Percentiles rank a stretch among this genome's conserved stretches.
Evolutionary conservation across 2,113 vertebrate genomes (phyloP).

Genomic region (Odobenus rosmarus): DNA sequence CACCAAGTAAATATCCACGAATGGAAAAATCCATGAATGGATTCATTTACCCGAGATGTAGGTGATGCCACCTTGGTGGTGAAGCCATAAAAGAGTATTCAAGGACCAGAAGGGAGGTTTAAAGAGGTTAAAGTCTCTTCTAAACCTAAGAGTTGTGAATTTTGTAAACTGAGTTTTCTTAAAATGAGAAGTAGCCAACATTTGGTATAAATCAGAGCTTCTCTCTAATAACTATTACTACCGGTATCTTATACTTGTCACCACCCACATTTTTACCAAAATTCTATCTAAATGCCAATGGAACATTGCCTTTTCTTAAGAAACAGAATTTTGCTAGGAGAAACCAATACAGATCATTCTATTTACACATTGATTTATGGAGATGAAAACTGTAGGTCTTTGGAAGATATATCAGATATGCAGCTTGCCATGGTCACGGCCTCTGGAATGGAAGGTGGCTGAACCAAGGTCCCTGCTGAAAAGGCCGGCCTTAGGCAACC

Average conservation of each 20-base stretch:
- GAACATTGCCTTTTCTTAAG: background rate
- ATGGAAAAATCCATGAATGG: background rate
- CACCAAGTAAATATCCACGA: background rate
- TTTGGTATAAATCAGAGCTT: background rate
- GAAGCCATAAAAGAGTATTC: background rate
- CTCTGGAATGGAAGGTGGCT: background rate
- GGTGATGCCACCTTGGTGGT: background rate
- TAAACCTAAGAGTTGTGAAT: background rate
- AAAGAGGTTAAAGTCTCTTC: conserved; percentile 8
- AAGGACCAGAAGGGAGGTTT: background rate
- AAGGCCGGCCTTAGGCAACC: background rate
- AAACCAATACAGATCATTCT: background rate
- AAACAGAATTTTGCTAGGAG: background rate
- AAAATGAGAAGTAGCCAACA: background rate
- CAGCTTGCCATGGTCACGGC: background rate
- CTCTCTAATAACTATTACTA: background rate
- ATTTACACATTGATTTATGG: background rate
- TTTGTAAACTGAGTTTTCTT: conserved; percentile 10
- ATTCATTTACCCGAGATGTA: background rate
- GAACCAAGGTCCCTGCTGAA: background rate
- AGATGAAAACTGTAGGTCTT: background rate
- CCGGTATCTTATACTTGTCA: background rate
- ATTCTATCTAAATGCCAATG: background rate
- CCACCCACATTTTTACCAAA: background rate
- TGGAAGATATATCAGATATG: background rate